Base-by-base conservation (phyloP, 2,797 vertebrate species). In the Hoplostethus atlanticus region DNA sequence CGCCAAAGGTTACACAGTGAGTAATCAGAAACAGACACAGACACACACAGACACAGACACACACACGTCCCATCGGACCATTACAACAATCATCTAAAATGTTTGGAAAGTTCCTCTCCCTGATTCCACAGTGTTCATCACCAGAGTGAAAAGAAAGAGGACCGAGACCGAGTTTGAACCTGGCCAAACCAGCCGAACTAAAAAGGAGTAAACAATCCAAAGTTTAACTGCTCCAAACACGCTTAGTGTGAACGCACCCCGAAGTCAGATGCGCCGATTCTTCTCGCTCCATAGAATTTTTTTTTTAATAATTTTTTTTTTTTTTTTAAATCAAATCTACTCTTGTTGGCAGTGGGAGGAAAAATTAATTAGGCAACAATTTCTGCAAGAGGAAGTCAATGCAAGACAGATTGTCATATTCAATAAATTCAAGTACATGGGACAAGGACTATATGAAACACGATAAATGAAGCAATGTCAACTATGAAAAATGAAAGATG, bases 391-490 rank as follows among this genome's bases (percentile, higher is more conserved):
- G 16, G n/a, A 50, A 50, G 16, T 50, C 47, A 50, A 50, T 17
- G 4, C 16, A 17, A 6, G 46, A 17, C 17, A 17, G 47, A 50
- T 17, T 5, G 47, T 2, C 8, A 48, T n/a, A 9, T 17, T 50
- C 8, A 50, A 17, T 21, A 21, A 21, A 21, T 21, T 21, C 21
- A 17, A 17, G 47, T 9, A n/a, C 16, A 17, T 50, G 47, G 47
- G 17, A 50, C 25, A 28, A 48, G 3, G 12, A 50, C 6, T 42
- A 40, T 46, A 15, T 44, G 42, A 44, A 44, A 44, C 13, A 46
- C 36, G 36, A 51, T 53, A 73, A 69, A 51, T 46, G 3, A 52
- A 71, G 12, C 44, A 53, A 36, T 6, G n/a, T 5, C 60, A 79
- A 28, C n/a, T 42, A 21, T 21, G 1, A 21, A 21, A 21, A 21